Conservation (phyloP, 2,888 invertebrate genomes). For the Tenodera sinensis region DNA sequence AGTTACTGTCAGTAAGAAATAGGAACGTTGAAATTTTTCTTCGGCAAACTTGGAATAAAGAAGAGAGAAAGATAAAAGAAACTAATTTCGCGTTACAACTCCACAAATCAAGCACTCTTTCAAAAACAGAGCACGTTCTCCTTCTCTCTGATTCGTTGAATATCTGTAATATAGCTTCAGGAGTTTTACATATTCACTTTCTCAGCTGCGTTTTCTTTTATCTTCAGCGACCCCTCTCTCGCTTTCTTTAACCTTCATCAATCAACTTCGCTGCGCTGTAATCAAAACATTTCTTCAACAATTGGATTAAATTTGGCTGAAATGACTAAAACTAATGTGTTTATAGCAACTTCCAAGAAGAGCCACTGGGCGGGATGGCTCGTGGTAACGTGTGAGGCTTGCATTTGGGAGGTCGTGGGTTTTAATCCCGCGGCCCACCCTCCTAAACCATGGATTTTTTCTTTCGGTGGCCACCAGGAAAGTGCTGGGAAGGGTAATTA, state of each 20-base stretch:
- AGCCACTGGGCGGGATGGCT: too few relatives aligned
- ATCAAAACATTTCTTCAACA: too few relatives aligned
- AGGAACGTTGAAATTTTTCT: neutral
- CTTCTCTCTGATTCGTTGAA: neutral
- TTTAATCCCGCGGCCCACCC: too few relatives aligned
- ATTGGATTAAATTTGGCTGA: too few relatives aligned
- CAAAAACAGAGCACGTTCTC: neutral
- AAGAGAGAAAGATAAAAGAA: neutral
- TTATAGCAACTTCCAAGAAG: too few relatives aligned
- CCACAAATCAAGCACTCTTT: neutral
- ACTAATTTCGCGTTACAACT: neutral
- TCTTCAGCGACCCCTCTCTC: too few relatives aligned
- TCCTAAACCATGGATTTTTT: too few relatives aligned
- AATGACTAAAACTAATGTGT: too few relatives aligned
- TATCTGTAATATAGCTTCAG: neutral
- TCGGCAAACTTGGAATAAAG: neutral
- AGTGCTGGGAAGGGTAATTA: too few relatives aligned
- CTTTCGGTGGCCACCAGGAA: too few relatives aligned
- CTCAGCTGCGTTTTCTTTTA: neutral
- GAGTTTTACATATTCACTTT: neutral
- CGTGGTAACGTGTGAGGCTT: too few relatives aligned
- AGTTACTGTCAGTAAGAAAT: neutral
- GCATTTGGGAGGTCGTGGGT: too few relatives aligned
- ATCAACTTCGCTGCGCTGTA: neutral
- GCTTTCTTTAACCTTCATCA: neutral